phyloP scores from a whole-genome alignment of 2,797 vertebrate genomes.

The Erpetoichthys calabaricus region DNA sequence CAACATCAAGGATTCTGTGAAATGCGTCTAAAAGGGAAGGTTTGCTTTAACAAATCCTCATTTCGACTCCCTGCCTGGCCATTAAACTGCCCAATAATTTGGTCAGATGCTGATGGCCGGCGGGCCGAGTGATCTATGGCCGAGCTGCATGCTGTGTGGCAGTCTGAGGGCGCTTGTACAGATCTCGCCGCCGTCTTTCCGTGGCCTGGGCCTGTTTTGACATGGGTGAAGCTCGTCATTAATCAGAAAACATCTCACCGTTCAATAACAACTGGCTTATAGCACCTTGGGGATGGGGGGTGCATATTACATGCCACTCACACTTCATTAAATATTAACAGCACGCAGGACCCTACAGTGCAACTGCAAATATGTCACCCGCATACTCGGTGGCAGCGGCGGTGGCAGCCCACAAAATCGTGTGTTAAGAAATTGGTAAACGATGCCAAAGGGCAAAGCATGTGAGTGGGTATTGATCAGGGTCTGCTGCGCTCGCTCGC shows the following conservation, averaged over 20 bases:
- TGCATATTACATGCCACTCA: neutral
- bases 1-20: no score
- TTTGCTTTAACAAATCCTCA: no score
- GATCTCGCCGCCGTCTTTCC: no score
- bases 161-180: no score
- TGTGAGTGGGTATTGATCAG: neutral
- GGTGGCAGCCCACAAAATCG: neutral
- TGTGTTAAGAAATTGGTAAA: neutral
- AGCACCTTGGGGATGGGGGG: neutral
- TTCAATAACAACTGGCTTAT: neutral
- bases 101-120: no score
- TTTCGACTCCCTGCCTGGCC: no score
- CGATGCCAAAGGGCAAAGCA: neutral
- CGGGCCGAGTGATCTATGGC: no score
- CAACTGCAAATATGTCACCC: neutral
- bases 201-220: no score
- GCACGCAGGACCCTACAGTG: neutral
- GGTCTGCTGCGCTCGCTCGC: neutral
- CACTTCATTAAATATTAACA: conserved; percentile 1
- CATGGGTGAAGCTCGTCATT: neutral
- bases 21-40: no score
- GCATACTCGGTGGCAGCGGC: neutral
- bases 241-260: conserved; percentile 1
- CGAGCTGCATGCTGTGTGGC: no score
- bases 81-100: no score